Percentiles rank a stretch among this genome's conserved stretches.
Evolutionary conservation across 2,113 vertebrate species (phyloP).

Genomic region (Varanus salvator): DNA sequence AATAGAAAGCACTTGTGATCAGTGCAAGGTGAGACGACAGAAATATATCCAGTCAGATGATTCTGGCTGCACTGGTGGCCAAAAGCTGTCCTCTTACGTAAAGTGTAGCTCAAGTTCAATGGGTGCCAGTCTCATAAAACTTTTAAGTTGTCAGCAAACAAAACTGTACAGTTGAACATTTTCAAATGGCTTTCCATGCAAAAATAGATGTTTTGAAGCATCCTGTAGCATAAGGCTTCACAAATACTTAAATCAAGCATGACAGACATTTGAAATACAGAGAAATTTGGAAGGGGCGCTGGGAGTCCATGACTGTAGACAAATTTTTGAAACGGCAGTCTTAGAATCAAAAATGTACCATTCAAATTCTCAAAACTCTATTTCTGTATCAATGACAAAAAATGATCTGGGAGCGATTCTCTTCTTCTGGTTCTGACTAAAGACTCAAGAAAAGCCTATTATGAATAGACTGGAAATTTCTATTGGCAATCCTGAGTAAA

Average conservation of each 20-base stretch:
- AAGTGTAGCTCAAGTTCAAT: conserved; percentile 65
- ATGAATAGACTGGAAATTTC: background rate
- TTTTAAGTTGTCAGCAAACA: conserved; percentile 22
- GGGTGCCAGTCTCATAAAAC: conserved; percentile 35
- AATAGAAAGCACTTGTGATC: conserved; percentile 78
- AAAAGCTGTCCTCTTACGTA: conserved; percentile 67
- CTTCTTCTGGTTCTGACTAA: background rate
- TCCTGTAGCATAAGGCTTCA: background rate
- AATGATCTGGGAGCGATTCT: background rate
- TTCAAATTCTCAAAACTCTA: background rate
- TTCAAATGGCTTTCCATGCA: conserved; percentile 23
- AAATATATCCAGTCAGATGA: conserved; percentile 75
- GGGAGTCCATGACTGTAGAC: background rate
- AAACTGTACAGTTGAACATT: background rate
- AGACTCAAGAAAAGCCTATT: background rate
- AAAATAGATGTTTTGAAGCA: background rate
- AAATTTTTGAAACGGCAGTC: background rate
- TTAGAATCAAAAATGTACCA: background rate
- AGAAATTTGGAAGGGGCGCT: background rate
- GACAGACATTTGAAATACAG: background rate
- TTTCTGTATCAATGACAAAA: too few relatives aligned
- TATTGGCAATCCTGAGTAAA: background rate
- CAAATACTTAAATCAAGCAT: background rate
- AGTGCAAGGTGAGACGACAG: conserved; percentile 72
- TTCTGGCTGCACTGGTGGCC: conserved; percentile 60